Base-by-base conservation (phyloP, 2,797 vertebrate species). In the Pitangus sulphuratus region DNA sequence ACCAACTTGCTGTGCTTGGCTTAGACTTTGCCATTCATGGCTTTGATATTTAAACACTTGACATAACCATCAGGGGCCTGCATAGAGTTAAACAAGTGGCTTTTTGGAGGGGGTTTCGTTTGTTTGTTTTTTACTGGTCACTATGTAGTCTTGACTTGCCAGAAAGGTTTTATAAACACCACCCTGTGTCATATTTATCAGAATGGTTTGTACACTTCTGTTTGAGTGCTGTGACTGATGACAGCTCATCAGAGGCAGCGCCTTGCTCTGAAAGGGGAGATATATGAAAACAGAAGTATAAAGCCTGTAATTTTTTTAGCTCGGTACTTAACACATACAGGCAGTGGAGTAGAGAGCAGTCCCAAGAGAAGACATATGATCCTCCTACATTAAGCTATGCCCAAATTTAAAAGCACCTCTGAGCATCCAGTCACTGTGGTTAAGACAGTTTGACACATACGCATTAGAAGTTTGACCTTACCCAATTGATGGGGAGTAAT, bases 261-360 rank as follows among this genome's bases (percentile, higher is more conserved):
- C 58, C 79, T 79, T 72, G 25, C 83, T 94, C 84, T 90, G 56
- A 42, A 76, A 90, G 40, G 58, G 53, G 80, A 80, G 71, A 92
- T 37, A 12, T 1, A 87, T 56, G 78, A 82, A 92, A 91, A 76
- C 1, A 0, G 60, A 93, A 91, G 56, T 53, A 62, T 77, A 93
- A 80, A 54, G 60, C 40, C 75, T 42, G 6, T 89, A 77, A 74
- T 93, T 87, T 92, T 95, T 90, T 93, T 92, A 93, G 74, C 81
- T 87, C 60, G 53, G 20, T 78, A 77, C 56, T 91, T 87, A 94
- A 82, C 84, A 68, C 31, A 69, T 51, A 53, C 25, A 87, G 53
- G 70, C 81, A 83, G 16, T 50, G 33, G 61, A 83, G 68, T 42
- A 71, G 80, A 82, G 56, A 81, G 56, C 78, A 93, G 71, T 87